These are phyloP conservation scores for Onychorhynchus coronatus DNA, from an alignment of 2,113 vertebrate genomes.

Conservation along the genomic window DNA sequence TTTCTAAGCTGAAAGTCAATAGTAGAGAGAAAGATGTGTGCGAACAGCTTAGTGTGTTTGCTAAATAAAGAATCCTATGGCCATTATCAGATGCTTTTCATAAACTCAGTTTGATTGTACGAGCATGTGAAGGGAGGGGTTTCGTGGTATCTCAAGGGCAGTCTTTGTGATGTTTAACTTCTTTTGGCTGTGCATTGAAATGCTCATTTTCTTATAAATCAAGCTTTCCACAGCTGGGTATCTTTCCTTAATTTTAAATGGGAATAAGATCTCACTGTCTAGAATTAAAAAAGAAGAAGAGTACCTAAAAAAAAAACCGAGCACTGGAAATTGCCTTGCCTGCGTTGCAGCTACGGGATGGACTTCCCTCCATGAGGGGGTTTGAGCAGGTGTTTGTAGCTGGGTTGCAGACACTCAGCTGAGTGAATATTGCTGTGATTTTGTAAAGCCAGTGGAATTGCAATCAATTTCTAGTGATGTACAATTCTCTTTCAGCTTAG, in stretches of 20 bases:
- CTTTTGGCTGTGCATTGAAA: background rate
- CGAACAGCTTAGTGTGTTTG: background rate
- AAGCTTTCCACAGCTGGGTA: background rate
- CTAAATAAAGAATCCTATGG: background rate
- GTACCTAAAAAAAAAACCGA: background rate
- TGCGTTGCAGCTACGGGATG: accelerated
- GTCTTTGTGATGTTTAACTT: background rate
- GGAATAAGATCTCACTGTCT: accelerated
- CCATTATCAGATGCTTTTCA: background rate
- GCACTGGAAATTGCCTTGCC: accelerated
- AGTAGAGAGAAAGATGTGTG: background rate
- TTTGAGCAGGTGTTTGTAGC: background rate
- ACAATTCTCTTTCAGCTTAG: background rate
- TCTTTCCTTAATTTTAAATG: accelerated
- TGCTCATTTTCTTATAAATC: background rate
- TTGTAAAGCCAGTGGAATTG: background rate
- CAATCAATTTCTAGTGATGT: background rate
- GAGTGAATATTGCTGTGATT: background rate
- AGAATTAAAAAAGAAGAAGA: background rate
- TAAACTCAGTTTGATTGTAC: background rate
- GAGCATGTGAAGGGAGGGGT: background rate
- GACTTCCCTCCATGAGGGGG: accelerated
- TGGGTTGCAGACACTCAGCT: background rate
- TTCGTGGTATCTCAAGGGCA: background rate
- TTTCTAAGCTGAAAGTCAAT: background rate